phyloP scores from a whole-genome alignment of 2,113 vertebrate genomes.

The Chaetura pelagica region DNA sequence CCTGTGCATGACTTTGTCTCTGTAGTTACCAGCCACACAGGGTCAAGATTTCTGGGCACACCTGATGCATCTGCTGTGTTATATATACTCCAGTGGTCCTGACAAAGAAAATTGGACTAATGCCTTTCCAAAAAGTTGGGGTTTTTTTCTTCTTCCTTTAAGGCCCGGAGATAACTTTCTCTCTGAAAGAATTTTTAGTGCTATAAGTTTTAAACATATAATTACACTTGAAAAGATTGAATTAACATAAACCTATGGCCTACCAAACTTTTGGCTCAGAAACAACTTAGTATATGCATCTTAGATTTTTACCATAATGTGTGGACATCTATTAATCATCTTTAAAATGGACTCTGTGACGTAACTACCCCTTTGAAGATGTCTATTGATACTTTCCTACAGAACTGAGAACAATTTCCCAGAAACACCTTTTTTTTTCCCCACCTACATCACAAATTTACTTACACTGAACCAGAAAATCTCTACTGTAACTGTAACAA shows the following conservation, averaged over 20 bases:
- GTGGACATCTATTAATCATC: too few species aligned
- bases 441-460: not conserved
- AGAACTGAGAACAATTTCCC: not conserved
- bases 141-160: not conserved
- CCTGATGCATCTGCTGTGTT: not conserved
- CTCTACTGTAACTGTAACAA: not conserved
- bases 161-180: not conserved
- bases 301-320: not conserved
- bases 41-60: not conserved
- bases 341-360: not conserved
- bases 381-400: not conserved
- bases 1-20: not conserved
- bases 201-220: not conserved
- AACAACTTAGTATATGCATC: not conserved
- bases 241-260: rapidly evolving
- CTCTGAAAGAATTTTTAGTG: not conserved
- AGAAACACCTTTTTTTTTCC: not conserved
- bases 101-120: not conserved
- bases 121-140: rapidly evolving
- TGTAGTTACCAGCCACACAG: not conserved
- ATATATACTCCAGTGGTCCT: not conserved
- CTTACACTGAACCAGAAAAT: not conserved
- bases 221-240: not conserved
- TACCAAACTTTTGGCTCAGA: not conserved
- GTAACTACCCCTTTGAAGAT: not conserved